Percentiles rank a stretch among this genome's conserved stretches.
Evolutionary conservation across 2,888 invertebrate genomes (phyloP).

Genomic region (Hipparchia sbordonii): DNA sequence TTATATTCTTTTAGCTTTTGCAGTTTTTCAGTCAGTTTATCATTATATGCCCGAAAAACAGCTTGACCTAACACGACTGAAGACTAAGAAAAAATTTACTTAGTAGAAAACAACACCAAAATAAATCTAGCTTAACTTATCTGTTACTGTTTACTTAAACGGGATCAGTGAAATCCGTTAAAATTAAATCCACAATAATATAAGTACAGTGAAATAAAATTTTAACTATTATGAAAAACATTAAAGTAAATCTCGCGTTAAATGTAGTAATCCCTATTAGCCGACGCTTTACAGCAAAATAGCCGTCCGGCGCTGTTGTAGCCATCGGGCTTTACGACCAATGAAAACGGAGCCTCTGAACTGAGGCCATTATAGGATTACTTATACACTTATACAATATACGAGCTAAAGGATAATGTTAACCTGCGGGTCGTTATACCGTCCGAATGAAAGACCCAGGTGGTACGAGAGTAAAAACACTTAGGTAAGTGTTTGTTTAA

Average conservation of each 20-base stretch:
- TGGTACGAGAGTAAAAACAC: conserved; percentile 22
- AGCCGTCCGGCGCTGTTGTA: conserved; percentile 64
- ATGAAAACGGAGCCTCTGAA: conserved; percentile 69
- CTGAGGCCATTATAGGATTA: conserved; percentile 75
- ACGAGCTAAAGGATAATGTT: conserved; percentile 38
- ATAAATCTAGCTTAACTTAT: not conserved
- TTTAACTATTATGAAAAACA: conserved; percentile 42
- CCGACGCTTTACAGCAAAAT: conserved; percentile 73
- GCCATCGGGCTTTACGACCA: conserved; percentile 75
- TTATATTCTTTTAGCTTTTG: too few relatives aligned
- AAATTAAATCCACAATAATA: conserved; percentile 20
- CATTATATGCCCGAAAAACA: too few relatives aligned
- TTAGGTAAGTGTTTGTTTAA: conserved; percentile 30
- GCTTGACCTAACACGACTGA: too few relatives aligned
- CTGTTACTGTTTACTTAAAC: not conserved
- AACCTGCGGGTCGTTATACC: conserved; percentile 36
- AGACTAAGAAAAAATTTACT: too few relatives aligned
- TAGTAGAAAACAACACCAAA: too few relatives aligned
- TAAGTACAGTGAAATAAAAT: conserved; percentile 42
- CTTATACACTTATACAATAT: conserved; percentile 53
- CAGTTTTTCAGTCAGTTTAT: too few relatives aligned
- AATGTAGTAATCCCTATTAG: conserved; percentile 76
- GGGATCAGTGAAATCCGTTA: not conserved
- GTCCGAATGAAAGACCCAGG: conserved; percentile 37
- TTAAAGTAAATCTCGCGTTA: conserved; percentile 45